These are phyloP conservation scores for Nasonovia ribisnigri DNA, from an alignment of 2,888 invertebrate species.

Conservation along the genomic window DNA sequence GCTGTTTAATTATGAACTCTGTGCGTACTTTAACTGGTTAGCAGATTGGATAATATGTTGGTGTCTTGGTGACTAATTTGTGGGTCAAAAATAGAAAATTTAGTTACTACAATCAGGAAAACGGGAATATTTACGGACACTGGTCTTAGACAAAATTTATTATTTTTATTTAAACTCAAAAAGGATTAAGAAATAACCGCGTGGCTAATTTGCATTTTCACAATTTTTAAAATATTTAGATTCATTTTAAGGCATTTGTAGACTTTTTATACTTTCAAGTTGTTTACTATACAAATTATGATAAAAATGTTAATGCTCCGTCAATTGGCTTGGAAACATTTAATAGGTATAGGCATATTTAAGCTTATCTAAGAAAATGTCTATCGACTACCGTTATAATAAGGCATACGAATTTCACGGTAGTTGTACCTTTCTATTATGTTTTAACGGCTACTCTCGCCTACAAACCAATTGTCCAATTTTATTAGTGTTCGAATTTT, in stretches of 20 bases:
- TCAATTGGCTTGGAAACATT: neutral
- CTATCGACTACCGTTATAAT: neutral
- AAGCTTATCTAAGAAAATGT: neutral
- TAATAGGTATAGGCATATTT: too few relatives aligned
- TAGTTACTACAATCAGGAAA: too few relatives aligned
- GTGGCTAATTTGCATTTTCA: too few relatives aligned
- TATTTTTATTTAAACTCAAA: too few relatives aligned
- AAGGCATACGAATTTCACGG: neutral
- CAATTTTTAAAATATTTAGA: too few relatives aligned
- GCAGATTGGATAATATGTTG: neutral
- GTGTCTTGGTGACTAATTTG: neutral
- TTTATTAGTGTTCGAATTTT: neutral
- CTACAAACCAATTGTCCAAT: neutral
- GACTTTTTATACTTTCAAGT: too few relatives aligned
- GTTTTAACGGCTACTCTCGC: too few relatives aligned
- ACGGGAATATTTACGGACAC: too few relatives aligned
- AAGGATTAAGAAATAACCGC: too few relatives aligned
- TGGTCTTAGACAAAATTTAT: too few relatives aligned
- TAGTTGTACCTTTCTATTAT: conserved; percentile 12
- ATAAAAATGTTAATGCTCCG: neutral
- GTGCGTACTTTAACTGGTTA: neutral
- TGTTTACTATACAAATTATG: too few relatives aligned
- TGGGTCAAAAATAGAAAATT: neutral
- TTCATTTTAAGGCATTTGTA: too few relatives aligned
- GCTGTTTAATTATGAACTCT: neutral